phyloP scores from a whole-genome alignment of 1,140 invertebrate genomes.

The Tribolium castaneum region DNA sequence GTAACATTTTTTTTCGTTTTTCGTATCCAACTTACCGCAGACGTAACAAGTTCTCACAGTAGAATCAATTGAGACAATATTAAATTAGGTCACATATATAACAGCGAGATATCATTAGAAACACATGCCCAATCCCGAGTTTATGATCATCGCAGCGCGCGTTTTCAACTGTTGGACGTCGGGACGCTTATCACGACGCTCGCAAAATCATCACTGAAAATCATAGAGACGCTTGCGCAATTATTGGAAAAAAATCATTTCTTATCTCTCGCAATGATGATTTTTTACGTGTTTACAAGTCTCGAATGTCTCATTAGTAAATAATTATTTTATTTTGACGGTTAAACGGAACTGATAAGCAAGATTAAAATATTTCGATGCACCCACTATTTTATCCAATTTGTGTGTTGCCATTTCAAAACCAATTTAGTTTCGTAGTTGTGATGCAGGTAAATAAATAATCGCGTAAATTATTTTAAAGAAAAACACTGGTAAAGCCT shows the following conservation, averaged over 20 bases:
- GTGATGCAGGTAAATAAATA: too few relatives aligned
- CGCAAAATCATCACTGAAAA: background rate
- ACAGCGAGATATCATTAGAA: background rate
- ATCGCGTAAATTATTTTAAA: too few relatives aligned
- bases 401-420: background rate
- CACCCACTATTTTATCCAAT: slow-evolving; percentile 3
- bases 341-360: background rate
- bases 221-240: slow-evolving; percentile 28
- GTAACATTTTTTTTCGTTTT: too few relatives aligned
- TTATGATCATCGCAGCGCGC: background rate
- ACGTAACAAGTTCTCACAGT: too few relatives aligned
- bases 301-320: background rate
- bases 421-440: too few relatives aligned
- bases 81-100: slow-evolving; percentile 30
- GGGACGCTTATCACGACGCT: slow-evolving; percentile 29
- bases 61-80: background rate
- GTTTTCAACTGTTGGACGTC: slow-evolving; percentile 19
- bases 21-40: too few relatives aligned
- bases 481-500: too few relatives aligned
- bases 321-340: background rate
- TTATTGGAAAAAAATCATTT: background rate
- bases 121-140: background rate
- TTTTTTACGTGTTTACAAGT: slow-evolving; percentile 18
- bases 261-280: background rate
- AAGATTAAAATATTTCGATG: background rate